Conservation (phyloP, 2,113 vertebrate species). For the Aplodontia rufa region DNA sequence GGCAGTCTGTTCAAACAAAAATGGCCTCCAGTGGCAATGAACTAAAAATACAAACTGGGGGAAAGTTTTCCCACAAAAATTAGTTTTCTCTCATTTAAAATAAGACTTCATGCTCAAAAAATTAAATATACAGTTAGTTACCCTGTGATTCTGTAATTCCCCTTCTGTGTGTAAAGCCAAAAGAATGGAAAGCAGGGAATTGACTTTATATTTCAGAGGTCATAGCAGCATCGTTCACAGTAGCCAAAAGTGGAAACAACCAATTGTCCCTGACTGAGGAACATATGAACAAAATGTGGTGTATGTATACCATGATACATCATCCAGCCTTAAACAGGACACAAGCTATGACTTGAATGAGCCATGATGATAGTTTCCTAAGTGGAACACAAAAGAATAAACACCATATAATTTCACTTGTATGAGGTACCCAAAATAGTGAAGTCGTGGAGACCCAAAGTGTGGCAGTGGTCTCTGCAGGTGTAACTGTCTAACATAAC, state of each 20-base stretch:
- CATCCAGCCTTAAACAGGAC: not conserved
- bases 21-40: not conserved
- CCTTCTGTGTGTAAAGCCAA: not conserved
- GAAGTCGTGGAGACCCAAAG: not conserved
- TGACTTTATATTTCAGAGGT: not conserved
- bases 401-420: not conserved
- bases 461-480: not conserved
- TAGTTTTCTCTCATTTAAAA: not conserved
- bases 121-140: not conserved
- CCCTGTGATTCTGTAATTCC: not conserved
- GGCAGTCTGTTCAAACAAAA: not conserved
- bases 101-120: not conserved
- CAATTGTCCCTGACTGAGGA: not conserved
- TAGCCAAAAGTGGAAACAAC: not conserved
- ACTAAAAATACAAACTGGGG: not conserved
- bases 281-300: not conserved
- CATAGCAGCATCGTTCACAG: not conserved
- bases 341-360: not conserved
- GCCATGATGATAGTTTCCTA: too few relatives aligned
- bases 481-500: too few relatives aligned
- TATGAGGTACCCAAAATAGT: not conserved
- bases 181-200: not conserved
- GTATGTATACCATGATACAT: not conserved
- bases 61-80: not conserved
- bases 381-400: not conserved